These are phyloP conservation scores for Trichomalopsis sarcophagae DNA, from an alignment of 1,140 invertebrate genomes.

Conservation along the genomic window DNA sequence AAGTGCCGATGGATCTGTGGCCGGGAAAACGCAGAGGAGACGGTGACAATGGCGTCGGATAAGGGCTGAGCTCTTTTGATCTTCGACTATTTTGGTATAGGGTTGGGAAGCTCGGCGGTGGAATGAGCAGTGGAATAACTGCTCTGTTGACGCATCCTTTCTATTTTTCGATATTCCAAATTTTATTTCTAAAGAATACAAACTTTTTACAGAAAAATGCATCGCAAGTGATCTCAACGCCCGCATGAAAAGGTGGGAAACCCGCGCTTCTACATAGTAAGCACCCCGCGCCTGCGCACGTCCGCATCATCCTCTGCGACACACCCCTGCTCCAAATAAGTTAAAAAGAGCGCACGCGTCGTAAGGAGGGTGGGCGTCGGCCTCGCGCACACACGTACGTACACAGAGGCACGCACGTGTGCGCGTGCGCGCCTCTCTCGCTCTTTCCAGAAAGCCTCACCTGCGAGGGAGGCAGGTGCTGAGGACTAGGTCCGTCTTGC, in stretches of 20 bases:
- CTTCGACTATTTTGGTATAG: not conserved
- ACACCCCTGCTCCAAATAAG: not conserved
- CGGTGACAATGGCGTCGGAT: not conserved
- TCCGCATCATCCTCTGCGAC: not conserved
- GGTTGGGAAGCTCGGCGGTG: too few species aligned
- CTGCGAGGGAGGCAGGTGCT: conserved; percentile 45
- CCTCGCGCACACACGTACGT: not conserved
- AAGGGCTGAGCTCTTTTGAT: not conserved
- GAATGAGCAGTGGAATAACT: too few species aligned
- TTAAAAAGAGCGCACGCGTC: not conserved
- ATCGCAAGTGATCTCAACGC: too few species aligned
- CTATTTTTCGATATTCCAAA: too few species aligned
- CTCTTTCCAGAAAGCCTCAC: conserved; percentile 31
- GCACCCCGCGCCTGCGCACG: not conserved
- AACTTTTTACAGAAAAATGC: too few species aligned
- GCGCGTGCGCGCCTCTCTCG: not conserved
- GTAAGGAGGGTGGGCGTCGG: conserved; percentile 12
- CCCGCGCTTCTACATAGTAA: not conserved
- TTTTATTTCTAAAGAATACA: too few species aligned
- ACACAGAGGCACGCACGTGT: not conserved
- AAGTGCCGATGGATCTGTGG: not conserved
- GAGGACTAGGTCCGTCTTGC: conserved; percentile 10
- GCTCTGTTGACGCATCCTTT: too few species aligned
- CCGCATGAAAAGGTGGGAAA: not conserved
- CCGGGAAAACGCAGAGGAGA: not conserved